Evolutionary conservation across 2,888 invertebrate species (phyloP), one percentile per base, ranked within the genome.

Genomic region (Hypolimnas misippus): DNA sequence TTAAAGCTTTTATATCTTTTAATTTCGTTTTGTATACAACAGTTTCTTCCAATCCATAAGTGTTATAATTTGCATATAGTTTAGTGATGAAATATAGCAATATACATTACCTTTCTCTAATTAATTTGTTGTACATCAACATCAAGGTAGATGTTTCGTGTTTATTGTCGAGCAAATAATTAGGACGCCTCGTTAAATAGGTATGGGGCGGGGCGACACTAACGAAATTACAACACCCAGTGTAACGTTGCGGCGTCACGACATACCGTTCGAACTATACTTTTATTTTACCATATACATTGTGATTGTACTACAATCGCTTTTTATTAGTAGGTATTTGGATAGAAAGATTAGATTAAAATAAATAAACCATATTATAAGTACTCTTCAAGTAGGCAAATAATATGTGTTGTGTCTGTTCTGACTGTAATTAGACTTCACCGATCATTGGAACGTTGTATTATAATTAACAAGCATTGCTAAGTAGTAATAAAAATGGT

Each of bases 121-220:
- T 70, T 67, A 71, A 65, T 66, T 57, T 62, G 62, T 66, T 62
- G 63, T 55, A 70, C 55, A 67, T 38, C 44, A 79, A 70, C 55
- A 67, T 38, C 44, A 79, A 55, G 80, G 72, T 76, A 81, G 72
- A 78, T 76, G 75, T 81, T 76, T 76, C 78, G 78, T 83, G 82
- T 82, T 81, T 78, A 77, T 73, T 77, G 70, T 70, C 66, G 69
- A 79, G 76, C 75, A 81, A 83, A 82, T 88, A 87, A 87, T 88
- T 86, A 87, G 76, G 82, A 75, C 75, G 74, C 70, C 76, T 73
- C 68, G 73, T 73, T 72, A 65, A 66, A 70, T 67, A 42, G 74
- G 78, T 79, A 83, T 78, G 73, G 76, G 86, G 84, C 70, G 75
- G 83, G 65, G 81, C 84, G 79, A 82, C 84, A 82, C 87, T 77